Evolutionary conservation across 1,140 invertebrate species (phyloP), one percentile per base, ranked within the genome.

Genomic region (Spodoptera frugiperda): DNA sequence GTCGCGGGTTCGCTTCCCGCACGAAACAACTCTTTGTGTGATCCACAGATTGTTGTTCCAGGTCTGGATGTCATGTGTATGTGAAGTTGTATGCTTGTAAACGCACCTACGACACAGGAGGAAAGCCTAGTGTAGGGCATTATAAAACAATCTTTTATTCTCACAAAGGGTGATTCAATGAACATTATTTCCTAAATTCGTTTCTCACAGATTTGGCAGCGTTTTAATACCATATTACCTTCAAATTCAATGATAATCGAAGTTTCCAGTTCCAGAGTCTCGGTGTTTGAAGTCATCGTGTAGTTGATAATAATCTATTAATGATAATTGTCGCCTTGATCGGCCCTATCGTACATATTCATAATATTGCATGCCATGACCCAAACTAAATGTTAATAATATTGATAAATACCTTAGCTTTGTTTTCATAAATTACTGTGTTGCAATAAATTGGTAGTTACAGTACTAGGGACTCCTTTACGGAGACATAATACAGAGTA

Each of bases 251-350:
- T 19, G 17, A 21, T 33, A 14, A 59, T 59, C 25, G 25, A 33
- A 59, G 55, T 59, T n/a, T n/a, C 55, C 30, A 59, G 55, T 33
- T n/a, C 55, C 30, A 59, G 55, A 15, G 33, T 39, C 14, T 9
- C 9, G 15, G 15, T n/a, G 21, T 59, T 33, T 15, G n/a, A n/a
- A 59, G 25, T 5, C 21, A 68, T 51, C 21, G 33, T 39, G 33
- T 19, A 11, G 15, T 53, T 21, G 5, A 67, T 17, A 25, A 48
- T 68, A 54, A 70, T 71, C 49, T 71, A 25, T 54, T 54, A 15
- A 71, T 44, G 51, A 71, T 71, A 71, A 71, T 30, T 71, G 30
- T 71, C 30, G 68, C 68, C 68, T 71, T 71, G 68, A 55, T 71
- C 51, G 51, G 21, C 30, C 49, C 33, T 53, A 21, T 49, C 46